Percentiles rank a stretch among this genome's conserved stretches.
Evolutionary conservation across 2,888 invertebrate species (phyloP).

Genomic region (Temnothorax ravouxi): DNA sequence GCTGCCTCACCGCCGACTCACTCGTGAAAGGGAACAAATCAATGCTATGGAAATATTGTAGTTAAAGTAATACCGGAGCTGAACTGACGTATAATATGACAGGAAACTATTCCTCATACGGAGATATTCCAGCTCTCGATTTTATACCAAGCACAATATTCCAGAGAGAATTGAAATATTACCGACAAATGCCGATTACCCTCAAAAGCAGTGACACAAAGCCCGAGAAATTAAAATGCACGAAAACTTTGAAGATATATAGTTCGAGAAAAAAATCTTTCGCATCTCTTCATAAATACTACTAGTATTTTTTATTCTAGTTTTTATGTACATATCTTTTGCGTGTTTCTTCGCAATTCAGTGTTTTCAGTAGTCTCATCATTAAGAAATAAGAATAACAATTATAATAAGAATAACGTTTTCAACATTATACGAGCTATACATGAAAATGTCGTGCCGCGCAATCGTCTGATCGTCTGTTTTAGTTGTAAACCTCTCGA

Average conservation of each 20-base stretch:
- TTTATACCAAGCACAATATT: conserved; percentile 11
- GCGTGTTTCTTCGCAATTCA: not conserved
- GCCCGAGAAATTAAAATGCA: conserved; percentile 15
- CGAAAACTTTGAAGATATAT: not conserved
- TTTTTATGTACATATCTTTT: not conserved
- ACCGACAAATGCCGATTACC: conserved; percentile 13
- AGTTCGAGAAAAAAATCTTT: not conserved
- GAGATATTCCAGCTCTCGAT: conserved; percentile 24
- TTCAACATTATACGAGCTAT: conserved; percentile 5
- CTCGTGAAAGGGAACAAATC: conserved; percentile 28
- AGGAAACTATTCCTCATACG: conserved; percentile 29
- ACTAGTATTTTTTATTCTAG: not conserved
- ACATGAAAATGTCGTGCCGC: not conserved
- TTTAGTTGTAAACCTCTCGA: not conserved
- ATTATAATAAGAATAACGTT: not conserved
- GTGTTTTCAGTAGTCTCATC: not conserved
- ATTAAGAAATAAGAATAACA: not conserved
- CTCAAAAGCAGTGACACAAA: not conserved
- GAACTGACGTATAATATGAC: conserved; percentile 22
- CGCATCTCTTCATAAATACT: not conserved
- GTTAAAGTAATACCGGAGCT: conserved; percentile 12
- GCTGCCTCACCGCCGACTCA: conserved; percentile 17
- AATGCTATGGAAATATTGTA: conserved; percentile 32
- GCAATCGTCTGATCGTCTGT: not conserved
- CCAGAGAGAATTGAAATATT: conserved; percentile 20